Conservation (phyloP, 2,797 vertebrate genomes). For the Neopelma chrysocephalum region DNA sequence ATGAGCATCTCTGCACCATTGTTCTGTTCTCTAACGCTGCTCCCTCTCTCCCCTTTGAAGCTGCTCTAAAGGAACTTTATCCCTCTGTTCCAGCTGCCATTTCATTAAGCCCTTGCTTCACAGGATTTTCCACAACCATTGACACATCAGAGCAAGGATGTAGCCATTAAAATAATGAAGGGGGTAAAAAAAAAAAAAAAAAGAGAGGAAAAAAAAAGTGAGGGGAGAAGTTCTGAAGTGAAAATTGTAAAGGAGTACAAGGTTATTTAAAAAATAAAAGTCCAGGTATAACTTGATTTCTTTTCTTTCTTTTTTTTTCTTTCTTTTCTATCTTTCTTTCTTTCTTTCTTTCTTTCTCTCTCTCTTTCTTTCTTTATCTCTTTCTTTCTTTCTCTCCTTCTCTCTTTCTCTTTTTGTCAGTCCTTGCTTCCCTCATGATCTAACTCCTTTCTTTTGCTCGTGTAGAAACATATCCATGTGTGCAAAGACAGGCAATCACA, state of each 20-base stretch:
- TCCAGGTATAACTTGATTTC: not conserved
- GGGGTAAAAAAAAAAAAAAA: not conserved
- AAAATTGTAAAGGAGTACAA: conserved; percentile 56
- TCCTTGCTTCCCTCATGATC: not conserved
- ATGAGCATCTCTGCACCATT: conserved; percentile 52
- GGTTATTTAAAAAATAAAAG: conserved; percentile 63
- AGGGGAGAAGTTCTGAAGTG: not conserved
- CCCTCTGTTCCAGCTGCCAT: conserved; percentile 76
- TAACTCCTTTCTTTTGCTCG: not conserved
- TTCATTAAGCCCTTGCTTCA: conserved; percentile 75
- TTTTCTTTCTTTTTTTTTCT: too few relatives aligned
- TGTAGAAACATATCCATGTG: accelerated
- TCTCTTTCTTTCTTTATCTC: not conserved
- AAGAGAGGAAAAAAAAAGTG: too few relatives aligned
- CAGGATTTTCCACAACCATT: conserved; percentile 74
- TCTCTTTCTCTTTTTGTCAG: not conserved
- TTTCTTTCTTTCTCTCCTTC: accelerated
- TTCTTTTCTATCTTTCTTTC: too few relatives aligned
- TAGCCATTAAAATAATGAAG: conserved; percentile 74
- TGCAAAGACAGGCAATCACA: not conserved
- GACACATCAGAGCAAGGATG: conserved; percentile 73
- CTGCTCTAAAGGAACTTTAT: conserved; percentile 77
- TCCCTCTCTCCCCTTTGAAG: conserved; percentile 69
- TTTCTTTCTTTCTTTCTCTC: not conserved
- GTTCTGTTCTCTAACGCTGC: conserved; percentile 42